Conservation (phyloP, 2,888 invertebrate species). For the Pristionchus exspectatus region DNA sequence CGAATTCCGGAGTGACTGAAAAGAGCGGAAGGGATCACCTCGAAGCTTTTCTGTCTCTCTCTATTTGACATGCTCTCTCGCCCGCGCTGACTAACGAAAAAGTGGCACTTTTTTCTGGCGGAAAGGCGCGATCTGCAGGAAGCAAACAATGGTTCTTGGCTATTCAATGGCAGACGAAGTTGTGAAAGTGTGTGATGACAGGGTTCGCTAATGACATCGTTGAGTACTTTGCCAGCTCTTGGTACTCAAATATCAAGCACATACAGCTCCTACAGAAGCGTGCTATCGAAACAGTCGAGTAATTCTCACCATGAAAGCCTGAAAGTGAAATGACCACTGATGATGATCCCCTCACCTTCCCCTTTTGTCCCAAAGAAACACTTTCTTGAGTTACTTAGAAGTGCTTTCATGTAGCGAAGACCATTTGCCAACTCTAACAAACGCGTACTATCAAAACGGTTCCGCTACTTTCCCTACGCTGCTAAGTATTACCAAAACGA, state of each 20-base stretch:
- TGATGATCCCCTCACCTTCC: too few relatives aligned
- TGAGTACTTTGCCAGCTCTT: neutral
- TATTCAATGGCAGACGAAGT: neutral
- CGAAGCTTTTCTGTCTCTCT: neutral
- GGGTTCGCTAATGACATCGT: neutral
- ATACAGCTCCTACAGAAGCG: too few relatives aligned
- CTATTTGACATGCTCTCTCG: neutral
- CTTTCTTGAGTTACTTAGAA: too few relatives aligned
- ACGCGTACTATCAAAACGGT: too few relatives aligned
- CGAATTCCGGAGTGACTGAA: constrained; percentile 55
- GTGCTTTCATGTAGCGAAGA: too few relatives aligned
- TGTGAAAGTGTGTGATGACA: neutral
- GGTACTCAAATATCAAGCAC: neutral
- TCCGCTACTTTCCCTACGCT: neutral
- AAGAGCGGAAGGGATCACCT: constrained; percentile 20
- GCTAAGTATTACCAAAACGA: too few relatives aligned
- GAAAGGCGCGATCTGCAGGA: constrained; percentile 18
- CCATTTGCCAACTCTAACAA: too few relatives aligned
- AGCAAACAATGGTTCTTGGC: constrained; percentile 20
- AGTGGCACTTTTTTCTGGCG: neutral
- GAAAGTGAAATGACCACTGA: too few relatives aligned
- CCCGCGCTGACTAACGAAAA: neutral
- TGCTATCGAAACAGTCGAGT: too few relatives aligned
- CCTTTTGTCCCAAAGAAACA: too few relatives aligned
- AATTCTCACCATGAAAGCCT: too few relatives aligned